Percentiles rank a stretch among this genome's conserved stretches.
phyloP scores from a whole-genome alignment of 30 jellyfish, hydroid and myxozoan species.

The Hydractinia symbiolongicarpus region DNA sequence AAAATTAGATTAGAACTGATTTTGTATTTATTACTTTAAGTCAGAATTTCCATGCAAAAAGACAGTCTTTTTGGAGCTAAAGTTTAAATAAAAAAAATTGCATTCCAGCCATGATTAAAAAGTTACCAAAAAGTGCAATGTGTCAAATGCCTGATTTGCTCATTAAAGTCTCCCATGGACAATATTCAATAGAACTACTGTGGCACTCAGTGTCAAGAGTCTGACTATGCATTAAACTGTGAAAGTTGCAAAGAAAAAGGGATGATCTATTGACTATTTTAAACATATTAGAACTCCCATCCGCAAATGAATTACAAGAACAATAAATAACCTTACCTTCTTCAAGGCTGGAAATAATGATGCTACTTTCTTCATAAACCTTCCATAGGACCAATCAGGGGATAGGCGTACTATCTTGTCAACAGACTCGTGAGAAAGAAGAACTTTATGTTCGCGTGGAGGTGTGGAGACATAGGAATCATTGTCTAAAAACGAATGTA shows the following conservation, averaged over 20 bases:
- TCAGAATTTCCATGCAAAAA: background rate
- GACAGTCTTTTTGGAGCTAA: background rate
- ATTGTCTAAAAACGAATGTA: no score
- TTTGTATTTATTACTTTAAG: background rate
- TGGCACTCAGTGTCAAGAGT: no score
- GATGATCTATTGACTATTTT: no score
- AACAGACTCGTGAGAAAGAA: conserved; percentile 1
- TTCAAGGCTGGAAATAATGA: background rate
- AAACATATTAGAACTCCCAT: no score
- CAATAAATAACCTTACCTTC: background rate
- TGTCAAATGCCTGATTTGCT: no score
- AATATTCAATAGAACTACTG: no score
- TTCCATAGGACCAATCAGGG: background rate
- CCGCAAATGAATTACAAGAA: background rate
- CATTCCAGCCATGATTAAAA: background rate
- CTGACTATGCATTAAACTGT: no score
- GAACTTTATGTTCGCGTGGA: background rate
- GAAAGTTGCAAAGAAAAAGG: no score
- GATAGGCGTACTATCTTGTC: background rate
- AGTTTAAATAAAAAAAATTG: background rate
- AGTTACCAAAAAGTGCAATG: no score
- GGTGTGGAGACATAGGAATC: no score
- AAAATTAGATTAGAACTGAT: no score
- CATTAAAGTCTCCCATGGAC: no score
- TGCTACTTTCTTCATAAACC: background rate